phyloP scores from a whole-genome alignment of 2,797 vertebrate genomes.

The Leptoclinus maculatus region DNA sequence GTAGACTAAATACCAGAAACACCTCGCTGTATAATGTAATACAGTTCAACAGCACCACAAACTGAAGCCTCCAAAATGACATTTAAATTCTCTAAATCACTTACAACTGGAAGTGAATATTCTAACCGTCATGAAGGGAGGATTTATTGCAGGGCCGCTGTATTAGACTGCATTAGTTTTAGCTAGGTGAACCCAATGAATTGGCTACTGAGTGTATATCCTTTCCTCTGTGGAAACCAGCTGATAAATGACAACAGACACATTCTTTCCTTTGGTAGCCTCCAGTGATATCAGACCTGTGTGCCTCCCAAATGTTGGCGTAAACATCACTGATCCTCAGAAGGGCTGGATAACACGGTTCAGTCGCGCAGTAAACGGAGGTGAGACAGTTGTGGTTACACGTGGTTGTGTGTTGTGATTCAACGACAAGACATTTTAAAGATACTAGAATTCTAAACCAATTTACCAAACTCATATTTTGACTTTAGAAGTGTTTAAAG shows the following conservation, averaged over 20 bases:
- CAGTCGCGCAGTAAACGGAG: constrained; percentile 4
- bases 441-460: neutral
- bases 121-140: neutral
- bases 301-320: constrained; percentile 88
- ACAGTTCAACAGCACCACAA: neutral
- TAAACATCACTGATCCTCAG: constrained; percentile 74
- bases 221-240: neutral
- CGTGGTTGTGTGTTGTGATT: neutral
- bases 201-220: neutral
- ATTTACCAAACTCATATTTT: neutral
- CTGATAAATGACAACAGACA: neutral
- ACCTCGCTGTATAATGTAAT: neutral
- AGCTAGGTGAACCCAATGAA: neutral
- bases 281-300: constrained; percentile 74
- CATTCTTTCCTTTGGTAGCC: constrained; percentile 7
- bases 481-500: neutral
- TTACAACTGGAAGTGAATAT: neutral
- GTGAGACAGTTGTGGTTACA: constrained; percentile 31
- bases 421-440: neutral
- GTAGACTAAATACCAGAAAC: neutral
- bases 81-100: neutral
- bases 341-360: constrained; percentile 86
- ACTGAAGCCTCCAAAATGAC: neutral
- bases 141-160: neutral
- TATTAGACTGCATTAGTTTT: neutral